Evolutionary conservation across 2,888 invertebrate species (phyloP).

Genomic region (Agrochola macilenta): DNA sequence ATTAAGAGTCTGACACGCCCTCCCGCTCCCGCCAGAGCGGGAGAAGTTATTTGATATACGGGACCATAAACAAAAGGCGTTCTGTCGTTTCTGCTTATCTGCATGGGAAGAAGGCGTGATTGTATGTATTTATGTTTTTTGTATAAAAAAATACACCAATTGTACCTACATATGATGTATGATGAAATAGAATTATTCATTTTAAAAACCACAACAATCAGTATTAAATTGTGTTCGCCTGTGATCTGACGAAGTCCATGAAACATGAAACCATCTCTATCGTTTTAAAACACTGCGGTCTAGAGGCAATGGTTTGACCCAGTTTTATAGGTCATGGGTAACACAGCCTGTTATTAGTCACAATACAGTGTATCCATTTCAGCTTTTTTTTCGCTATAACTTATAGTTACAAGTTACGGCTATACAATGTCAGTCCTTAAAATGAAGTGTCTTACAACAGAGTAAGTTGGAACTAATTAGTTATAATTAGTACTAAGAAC

Average conservation of each 20-base stretch:
- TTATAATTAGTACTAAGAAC: not conserved
- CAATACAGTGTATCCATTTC: not conserved
- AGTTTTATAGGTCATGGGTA: slow-evolving; percentile 20
- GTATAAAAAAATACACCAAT: no score
- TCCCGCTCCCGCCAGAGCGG: no score
- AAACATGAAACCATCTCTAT: not conserved
- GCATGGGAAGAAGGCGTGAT: no score
- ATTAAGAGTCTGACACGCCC: no score
- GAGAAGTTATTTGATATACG: no score
- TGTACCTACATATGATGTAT: no score
- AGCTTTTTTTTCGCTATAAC: not conserved
- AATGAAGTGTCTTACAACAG: slow-evolving; percentile 1
- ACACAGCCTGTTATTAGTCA: slow-evolving; percentile 11
- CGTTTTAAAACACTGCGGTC: slow-evolving; percentile 5
- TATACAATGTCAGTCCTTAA: not conserved
- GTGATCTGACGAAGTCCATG: not conserved
- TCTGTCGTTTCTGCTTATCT: no score
- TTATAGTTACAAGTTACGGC: no score
- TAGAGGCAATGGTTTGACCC: slow-evolving; percentile 15
- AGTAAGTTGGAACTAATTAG: slow-evolving; percentile 8
- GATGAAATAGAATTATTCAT: not conserved
- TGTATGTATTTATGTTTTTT: no score
- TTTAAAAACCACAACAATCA: not conserved
- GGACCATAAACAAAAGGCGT: no score
- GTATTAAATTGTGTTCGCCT: not conserved